These are phyloP conservation scores for Salticus scenicus DNA, from an alignment of 2,888 invertebrate species.

Conservation along the genomic window DNA sequence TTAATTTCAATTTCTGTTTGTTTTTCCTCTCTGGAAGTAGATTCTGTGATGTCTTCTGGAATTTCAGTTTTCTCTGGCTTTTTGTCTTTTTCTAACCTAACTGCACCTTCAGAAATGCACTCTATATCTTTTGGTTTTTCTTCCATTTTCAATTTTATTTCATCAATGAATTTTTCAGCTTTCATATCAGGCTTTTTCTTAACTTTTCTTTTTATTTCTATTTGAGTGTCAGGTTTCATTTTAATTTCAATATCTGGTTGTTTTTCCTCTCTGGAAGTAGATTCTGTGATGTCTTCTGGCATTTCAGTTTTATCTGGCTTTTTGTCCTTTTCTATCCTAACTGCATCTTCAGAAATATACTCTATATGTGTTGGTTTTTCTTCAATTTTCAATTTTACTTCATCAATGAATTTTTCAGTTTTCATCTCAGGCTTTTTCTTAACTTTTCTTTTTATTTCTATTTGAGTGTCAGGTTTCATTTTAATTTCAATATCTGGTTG, in stretches of 20 bases:
- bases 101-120: no score
- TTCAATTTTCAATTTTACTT: background rate
- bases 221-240: background rate
- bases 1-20: no score
- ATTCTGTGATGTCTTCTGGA: no score
- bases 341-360: background rate
- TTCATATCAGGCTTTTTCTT: background rate
- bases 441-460: background rate
- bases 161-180: background rate
- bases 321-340: background rate
- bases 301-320: constrained; percentile 34
- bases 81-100: no score
- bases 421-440: constrained; percentile 9
- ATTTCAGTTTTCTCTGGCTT: no score
- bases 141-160: background rate
- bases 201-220: background rate
- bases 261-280: background rate
- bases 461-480: background rate
- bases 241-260: no score
- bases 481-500: background rate
- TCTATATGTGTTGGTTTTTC: background rate
- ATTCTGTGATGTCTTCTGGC: constrained; percentile 11
- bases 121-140: no score
- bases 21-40: no score
- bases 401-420: background rate